A percentile compares a stretch with the other conserved stretches of the same genome.
Conservation (phyloP, 1,140 invertebrate genomes). For the Battus philenor region DNA sequence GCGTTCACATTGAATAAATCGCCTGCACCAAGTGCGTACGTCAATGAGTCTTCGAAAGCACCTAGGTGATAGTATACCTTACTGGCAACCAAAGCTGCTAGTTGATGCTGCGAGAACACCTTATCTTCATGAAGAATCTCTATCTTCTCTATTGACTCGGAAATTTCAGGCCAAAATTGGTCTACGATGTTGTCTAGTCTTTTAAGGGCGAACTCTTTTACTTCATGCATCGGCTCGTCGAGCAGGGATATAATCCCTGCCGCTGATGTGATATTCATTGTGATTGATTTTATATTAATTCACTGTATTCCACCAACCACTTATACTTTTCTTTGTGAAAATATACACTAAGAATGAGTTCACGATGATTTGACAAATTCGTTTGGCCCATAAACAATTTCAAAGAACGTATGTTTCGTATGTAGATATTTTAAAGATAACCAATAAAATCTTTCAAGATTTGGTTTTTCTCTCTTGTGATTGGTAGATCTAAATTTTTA, state of each 20-base stretch:
- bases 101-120: constrained; percentile 89
- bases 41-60: constrained; percentile 96
- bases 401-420: too few species aligned
- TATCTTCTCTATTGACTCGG: constrained; percentile 98
- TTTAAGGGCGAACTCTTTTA: constrained; percentile 94
- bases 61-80: constrained; percentile 99
- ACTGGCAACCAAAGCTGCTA: constrained; percentile 97
- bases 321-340: constrained; percentile 4
- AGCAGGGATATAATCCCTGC: constrained; percentile 97
- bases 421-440: not conserved
- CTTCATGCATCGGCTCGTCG: constrained; percentile 93
- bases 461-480: not conserved
- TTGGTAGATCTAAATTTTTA: constrained; percentile 1
- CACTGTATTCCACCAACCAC: not conserved
- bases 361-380: constrained; percentile 68
- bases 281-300: constrained; percentile 22
- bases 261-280: constrained; percentile 77
- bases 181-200: constrained; percentile 96
- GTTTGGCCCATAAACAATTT: constrained; percentile 21
- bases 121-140: constrained; percentile 97
- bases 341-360: constrained; percentile 7
- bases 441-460: not conserved
- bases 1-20: constrained; percentile 96
- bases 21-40: constrained; percentile 95
- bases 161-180: constrained; percentile 99